Evolutionary conservation across 2,888 invertebrate species (phyloP).

Genomic region (Volucella inflata): DNA sequence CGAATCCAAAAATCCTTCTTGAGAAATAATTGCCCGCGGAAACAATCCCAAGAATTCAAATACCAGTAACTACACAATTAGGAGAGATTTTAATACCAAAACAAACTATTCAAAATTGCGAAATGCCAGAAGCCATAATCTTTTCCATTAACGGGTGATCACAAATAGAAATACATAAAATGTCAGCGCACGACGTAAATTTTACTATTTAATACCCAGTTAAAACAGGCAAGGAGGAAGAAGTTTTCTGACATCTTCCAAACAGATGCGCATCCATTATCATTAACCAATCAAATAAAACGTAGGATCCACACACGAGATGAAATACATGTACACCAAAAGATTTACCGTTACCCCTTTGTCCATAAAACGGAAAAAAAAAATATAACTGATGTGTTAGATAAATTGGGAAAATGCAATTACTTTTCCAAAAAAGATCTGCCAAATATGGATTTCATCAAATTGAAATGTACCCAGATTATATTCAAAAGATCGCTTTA

Average conservation of each 20-base stretch:
- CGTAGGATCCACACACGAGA: conserved; percentile 23
- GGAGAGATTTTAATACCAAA: too few relatives aligned
- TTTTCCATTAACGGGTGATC: too few relatives aligned
- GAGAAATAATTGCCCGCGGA: too few relatives aligned
- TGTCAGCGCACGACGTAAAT: too few relatives aligned
- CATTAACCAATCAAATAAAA: conserved; percentile 27
- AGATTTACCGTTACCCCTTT: conserved; percentile 27
- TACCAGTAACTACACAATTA: too few relatives aligned
- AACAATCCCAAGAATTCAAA: too few relatives aligned
- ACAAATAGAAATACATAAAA: too few relatives aligned
- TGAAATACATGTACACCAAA: conserved; percentile 36
- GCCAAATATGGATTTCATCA: conserved; percentile 35
- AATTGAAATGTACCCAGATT: conserved; percentile 27
- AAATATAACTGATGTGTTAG: conserved; percentile 23
- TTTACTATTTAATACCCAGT: conserved; percentile 16
- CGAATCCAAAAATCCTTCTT: too few relatives aligned
- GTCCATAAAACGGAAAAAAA: conserved; percentile 14
- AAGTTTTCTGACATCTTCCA: conserved; percentile 20
- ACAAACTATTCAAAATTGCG: too few relatives aligned
- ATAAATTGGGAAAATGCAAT: conserved; percentile 37
- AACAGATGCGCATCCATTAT: background rate
- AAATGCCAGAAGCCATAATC: too few relatives aligned
- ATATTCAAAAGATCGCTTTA: conserved; percentile 37
- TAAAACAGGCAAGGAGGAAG: conserved; percentile 3
- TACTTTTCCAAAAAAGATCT: conserved; percentile 39